Base-by-base conservation (phyloP, 1,140 invertebrate species). In the Ceratina japonica region DNA sequence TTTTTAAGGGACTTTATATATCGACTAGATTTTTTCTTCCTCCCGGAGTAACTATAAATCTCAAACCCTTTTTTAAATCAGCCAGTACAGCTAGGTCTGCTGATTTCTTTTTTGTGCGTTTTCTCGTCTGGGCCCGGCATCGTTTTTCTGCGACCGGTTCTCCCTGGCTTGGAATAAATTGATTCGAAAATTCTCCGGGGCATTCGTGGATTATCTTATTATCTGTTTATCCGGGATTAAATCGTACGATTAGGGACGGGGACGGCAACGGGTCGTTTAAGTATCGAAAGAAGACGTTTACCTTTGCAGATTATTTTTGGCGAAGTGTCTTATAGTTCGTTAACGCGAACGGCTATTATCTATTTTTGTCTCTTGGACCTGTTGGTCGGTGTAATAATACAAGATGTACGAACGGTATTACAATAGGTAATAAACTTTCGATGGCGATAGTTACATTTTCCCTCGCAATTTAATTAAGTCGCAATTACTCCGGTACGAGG, bases 21-120 rank as follows among this genome's bases (percentile, higher is more conserved):
- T 7, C 5, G 37, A 31, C 27, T 31, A 31, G 27, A 31, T 31
- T 31, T 31, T 31, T 31, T 31, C 27, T 31, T 31, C 4, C 27
- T 31, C 27, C 27, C 27, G 27, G 27, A 31, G 27, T 31, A 31
- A 31, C 27, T 31, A 31, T 31, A 31, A 31, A 31, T 31, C 27
- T 31, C 27, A 31, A 31, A 31, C 1, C 27, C 27, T 31, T 31
- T 31, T 31, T 31, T 31, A 77, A 72, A 73, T 52, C 68, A 62
- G 82, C 52, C 63, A 64, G 81, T 72, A 24, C 77, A 58, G 69
- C 79, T 84, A 81, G 65, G 44, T 66, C 75, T 51, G 52, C 61
- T 13, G 13, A 52, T 31, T 12, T 54, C 15, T 52, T 18, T 7
- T 22, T 75, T 61, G n/a, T n/a, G n/a, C 20, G 61, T 61, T 44